Base-by-base conservation (phyloP, 2,888 invertebrate genomes). In the Deroplatys truncata region DNA sequence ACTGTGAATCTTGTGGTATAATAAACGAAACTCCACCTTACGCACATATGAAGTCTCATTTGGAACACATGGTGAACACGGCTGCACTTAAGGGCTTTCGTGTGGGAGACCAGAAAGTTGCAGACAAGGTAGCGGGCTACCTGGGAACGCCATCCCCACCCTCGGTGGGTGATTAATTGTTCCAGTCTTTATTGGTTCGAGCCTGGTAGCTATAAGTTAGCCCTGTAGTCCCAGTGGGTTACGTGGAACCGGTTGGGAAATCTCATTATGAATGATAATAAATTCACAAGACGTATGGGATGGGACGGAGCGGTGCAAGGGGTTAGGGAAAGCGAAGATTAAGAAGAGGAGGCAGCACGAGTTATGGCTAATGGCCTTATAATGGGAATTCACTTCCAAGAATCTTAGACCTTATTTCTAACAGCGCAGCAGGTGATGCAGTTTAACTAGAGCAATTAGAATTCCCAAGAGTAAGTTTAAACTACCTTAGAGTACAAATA, bases 111-210 rank as follows among this genome's bases (percentile, higher is more conserved):
- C 56, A 72, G 56, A 72, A 72, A 72, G 56, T 72, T 72, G 56
- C 56, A 72, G 56, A 72, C 56, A 25, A 72, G 56, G 56, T 72
- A 72, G 56, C 20, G 25, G 56, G 56, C 56, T 72, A 72, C 56
- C 56, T 72, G 56, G 25, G 56, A 72, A 72, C 56, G 56, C 56
- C 56, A 72, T 72, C 56, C 84, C 29, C 84, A 72, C 28, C 72
- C 88, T 56, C 84, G 9, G 3, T 20, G 56, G 49, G 49, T 88
- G 88, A 88, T 88, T 88, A 88, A 88, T 88, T 84, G 84, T 84
- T 28, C 88, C 56, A 88, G 28, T 84, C 84, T 84, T 84, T 88
- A 88, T 88, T 88, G 88, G 88, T 88, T 88, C 88, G 43, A 49
- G 83, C 49, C 88, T 84, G 84, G 88, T 88, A 84, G 43, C 28